Percentiles rank a stretch among this genome's conserved stretches.
phyloP scores from a whole-genome alignment of 1,140 invertebrate species.

The Antheraea pernyi region DNA sequence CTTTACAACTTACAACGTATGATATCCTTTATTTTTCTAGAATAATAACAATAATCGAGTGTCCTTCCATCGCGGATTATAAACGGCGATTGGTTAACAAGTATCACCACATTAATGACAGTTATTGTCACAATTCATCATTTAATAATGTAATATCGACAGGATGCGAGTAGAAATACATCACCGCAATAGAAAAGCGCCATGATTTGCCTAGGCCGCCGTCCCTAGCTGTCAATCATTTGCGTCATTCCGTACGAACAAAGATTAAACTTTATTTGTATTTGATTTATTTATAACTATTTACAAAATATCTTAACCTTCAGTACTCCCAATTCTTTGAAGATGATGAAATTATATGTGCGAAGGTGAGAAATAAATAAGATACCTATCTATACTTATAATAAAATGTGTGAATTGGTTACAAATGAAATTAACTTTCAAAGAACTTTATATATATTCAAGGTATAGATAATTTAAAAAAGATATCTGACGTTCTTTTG shows the following conservation, averaged over 20 bases:
- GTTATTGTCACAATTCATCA: conserved; percentile 24
- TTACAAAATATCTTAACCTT: conserved; percentile 1
- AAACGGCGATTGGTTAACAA: background rate
- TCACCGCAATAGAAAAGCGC: conserved; percentile 17
- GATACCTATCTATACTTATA: background rate
- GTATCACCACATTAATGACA: conserved; percentile 22
- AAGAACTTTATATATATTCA: background rate
- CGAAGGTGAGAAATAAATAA: background rate
- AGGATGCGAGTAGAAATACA: conserved; percentile 11
- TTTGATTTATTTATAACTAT: conserved; percentile 1
- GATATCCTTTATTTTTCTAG: too few relatives aligned
- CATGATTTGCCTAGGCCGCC: background rate
- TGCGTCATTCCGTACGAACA: conserved; percentile 2
- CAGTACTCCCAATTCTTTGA: conserved; percentile 2
- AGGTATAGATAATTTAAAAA: background rate
- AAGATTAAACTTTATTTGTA: conserved; percentile 5
- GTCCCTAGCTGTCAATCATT: conserved; percentile 3
- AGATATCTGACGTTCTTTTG: background rate
- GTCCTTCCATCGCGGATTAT: background rate
- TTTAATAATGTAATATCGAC: conserved; percentile 5
- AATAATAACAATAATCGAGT: background rate
- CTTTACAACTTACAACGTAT: too few relatives aligned
- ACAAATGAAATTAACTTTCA: background rate
- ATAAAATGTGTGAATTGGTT: conserved; percentile 1
- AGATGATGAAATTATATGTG: background rate